phyloP scores from a whole-genome alignment of 2,113 vertebrate genomes.

The Marmota monax region DNA sequence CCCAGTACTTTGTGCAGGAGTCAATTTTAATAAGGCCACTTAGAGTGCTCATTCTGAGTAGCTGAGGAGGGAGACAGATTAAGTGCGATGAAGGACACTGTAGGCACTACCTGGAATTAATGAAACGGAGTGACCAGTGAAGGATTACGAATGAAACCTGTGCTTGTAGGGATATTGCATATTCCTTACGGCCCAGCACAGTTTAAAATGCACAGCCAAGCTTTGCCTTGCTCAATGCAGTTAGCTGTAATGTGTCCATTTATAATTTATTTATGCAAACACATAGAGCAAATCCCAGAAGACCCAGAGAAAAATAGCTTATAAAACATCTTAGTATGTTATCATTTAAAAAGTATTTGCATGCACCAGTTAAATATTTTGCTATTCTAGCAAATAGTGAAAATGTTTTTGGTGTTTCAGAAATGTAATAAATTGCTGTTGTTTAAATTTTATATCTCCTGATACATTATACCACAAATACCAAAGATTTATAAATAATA shows the following conservation, averaged over 20 bases:
- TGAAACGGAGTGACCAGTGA: background rate
- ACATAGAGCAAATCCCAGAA: conserved; percentile 15
- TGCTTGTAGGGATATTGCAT: background rate
- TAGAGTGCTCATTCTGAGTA: background rate
- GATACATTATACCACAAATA: background rate
- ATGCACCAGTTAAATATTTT: background rate
- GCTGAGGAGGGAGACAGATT: conserved; percentile 38
- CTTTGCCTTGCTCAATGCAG: background rate
- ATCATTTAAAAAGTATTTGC: conserved; percentile 63
- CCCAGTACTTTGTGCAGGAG: background rate
- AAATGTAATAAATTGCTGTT: conserved; percentile 37
- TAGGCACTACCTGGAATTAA: background rate
- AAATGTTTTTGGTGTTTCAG: conserved; percentile 48
- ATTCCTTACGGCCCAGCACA: background rate
- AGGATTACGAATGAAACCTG: background rate
- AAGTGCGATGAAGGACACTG: background rate
- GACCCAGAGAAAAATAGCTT: conserved; percentile 54
- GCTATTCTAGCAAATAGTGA: conserved; percentile 8
- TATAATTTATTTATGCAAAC: conserved; percentile 69
- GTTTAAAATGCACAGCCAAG: conserved; percentile 18
- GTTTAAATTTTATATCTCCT: background rate
- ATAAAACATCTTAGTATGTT: conserved; percentile 66
- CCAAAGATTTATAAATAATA: conserved; percentile 3
- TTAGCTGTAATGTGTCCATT: conserved; percentile 10
- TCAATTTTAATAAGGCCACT: conserved; percentile 59